Conservation (phyloP, 2,797 vertebrate species). For the Premnoplex brunnescens region DNA sequence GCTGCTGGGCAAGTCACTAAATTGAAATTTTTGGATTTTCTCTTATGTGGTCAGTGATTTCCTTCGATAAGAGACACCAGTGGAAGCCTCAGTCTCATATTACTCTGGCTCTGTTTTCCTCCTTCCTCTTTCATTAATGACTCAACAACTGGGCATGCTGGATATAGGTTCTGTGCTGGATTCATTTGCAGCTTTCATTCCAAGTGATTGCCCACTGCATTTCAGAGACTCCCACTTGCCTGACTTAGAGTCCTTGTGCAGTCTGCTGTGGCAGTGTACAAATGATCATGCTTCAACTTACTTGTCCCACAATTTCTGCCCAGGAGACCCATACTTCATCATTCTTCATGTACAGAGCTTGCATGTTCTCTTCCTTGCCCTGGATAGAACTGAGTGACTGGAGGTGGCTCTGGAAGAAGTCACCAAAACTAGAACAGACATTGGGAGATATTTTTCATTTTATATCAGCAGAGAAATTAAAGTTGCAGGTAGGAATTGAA, state of each 20-base stretch:
- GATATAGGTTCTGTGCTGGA: neutral
- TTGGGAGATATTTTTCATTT: neutral
- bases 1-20: neutral
- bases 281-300: accelerated
- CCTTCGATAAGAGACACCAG: neutral
- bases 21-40: constrained; percentile 14
- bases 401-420: neutral
- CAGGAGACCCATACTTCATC: neutral
- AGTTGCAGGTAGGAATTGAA: neutral
- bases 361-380: neutral
- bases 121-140: neutral
- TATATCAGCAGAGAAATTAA: neutral
- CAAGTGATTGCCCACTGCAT: neutral
- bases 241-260: neutral
- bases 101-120: neutral
- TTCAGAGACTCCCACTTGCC: neutral
- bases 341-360: neutral
- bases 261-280: neutral
- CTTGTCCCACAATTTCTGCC: neutral
- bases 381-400: neutral
- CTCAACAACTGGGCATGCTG: neutral
- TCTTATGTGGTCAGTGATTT: neutral
- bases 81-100: neutral
- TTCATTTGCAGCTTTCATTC: neutral
- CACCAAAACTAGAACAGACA: neutral